Percentiles rank a stretch among this genome's conserved stretches.
Evolutionary conservation across 2,888 invertebrate species (phyloP).

Genomic region (Himalopsyche kuldschensis): DNA sequence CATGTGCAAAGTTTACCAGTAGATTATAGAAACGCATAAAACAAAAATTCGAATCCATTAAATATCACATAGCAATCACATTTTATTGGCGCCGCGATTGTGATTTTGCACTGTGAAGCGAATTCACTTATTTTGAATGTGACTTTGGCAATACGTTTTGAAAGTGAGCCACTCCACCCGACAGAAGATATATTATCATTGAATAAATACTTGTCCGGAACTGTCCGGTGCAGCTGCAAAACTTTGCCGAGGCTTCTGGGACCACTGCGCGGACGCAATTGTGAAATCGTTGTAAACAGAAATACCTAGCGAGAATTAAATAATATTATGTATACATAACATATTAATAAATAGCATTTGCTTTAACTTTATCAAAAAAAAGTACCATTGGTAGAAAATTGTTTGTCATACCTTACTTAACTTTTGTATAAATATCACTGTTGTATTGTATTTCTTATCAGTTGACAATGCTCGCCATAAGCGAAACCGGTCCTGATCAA

Average conservation of each 20-base stretch:
- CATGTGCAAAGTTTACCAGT: background rate
- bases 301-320: background rate
- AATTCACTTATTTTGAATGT: background rate
- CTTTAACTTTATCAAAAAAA: too few relatives aligned
- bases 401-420: too few relatives aligned
- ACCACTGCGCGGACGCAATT: background rate
- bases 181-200: conserved; percentile 26
- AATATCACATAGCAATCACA: background rate
- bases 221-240: conserved; percentile 26
- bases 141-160: background rate
- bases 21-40: background rate
- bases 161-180: background rate
- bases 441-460: too few relatives aligned
- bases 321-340: background rate
- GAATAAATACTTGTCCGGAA: conserved; percentile 24
- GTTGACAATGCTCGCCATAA: too few relatives aligned
- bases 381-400: too few relatives aligned
- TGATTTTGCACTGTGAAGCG: background rate
- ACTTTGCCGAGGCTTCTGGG: conserved; percentile 3
- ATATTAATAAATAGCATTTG: too few relatives aligned
- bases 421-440: too few relatives aligned
- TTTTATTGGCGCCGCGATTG: background rate
- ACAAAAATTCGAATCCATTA: background rate
- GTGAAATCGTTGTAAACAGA: background rate
- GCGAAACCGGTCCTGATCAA: too few relatives aligned